Evolutionary conservation across 2,797 vertebrate species (phyloP), one percentile per base, ranked within the genome.

Genomic region (Ispidina picta): DNA sequence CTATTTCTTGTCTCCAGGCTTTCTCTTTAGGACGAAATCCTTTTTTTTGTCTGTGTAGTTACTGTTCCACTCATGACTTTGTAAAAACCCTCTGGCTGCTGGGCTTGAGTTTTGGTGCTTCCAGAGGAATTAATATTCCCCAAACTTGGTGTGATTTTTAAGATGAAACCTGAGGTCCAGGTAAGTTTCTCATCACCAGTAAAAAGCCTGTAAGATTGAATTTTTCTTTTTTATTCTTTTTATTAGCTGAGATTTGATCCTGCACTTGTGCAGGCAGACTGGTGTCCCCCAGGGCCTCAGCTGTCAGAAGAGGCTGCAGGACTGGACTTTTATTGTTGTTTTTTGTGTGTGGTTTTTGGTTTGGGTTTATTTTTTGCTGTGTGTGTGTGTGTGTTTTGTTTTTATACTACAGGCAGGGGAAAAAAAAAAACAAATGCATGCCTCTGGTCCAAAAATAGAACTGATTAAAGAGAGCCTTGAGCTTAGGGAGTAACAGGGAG

Each of bases 271-370:
- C 26, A 59, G 68, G 48, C 46, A 82, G 46, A 28, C 44, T 37
- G 59, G 63, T 66, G 31, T 51, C 51, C 48, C 52, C 43, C 15
- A 37, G 41, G 78, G 60, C 20, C 39, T 76, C 0, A 1, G 31
- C 4, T 91, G 56, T 22, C 82, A 69, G 75, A 90, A 69, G 28
- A 84, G 43, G 41, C 12, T 46, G 37, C 70, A 93, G 86, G 83
- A 94, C 79, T 74, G 66, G 62, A 78, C 88, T 69, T 83, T 71
- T 82, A 91, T 93, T 94, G 84, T 93, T 93, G 83, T 79, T 94
- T 21, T 44, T 19, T 44, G 37, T 37, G 37, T 37, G 37, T 37
- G 37, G 37, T 44, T 43, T 44, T 44, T 44, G 12, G 12, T 49
- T 13, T 26, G 14, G 23, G 23, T 49, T 49, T 49, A 5, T 14